Evolutionary conservation across 2,113 vertebrate species (phyloP), one percentile per base, ranked within the genome.

Genomic region (Chamaetylas fuelleborni): DNA sequence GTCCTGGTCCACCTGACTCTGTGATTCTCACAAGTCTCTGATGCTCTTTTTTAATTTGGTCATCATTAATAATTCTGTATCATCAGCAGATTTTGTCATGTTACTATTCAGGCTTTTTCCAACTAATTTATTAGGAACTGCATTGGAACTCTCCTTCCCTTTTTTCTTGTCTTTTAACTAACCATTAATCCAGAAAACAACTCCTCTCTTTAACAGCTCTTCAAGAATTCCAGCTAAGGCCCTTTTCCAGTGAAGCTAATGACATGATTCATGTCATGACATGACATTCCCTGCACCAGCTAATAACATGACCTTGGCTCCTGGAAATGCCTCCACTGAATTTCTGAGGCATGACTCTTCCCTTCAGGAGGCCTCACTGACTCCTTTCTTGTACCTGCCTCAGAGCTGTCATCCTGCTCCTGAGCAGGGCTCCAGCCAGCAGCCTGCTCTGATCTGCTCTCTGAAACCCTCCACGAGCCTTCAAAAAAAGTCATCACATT

Each of bases 51-150:
- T 71, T 45, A 25, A 50, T 67, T 66, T 71, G 43, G 34, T 48
- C 85, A 54, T 54, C 47, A 71, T 88, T 62, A 95, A 82, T 79
- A 88, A 90, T 85, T 88, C 89, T 71, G 36, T 74, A 85, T 53
- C 65, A 90, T 81, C 67, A 64, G 12, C 36, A 70, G 47, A 54
- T 57, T 88, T 57, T 60, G 45, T 70, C 69, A 86, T 34, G n/a
- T 56, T 42, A 67, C 40, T 77, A 40, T 38, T 82, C 58, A 51
- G 10, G 36, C 20, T 64, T 83, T 81, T 77, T n/a, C 64, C 77
- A 94, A 93, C 73, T 36, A 40, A 80, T 42, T 90, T 57, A 81
- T 73, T 47, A 72, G 29, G 18, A 92, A 83, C 29, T 28, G 14
- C 54, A 57, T 11, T 77, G 29, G 47, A 82, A 72, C 29, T 43